Percentiles rank a stretch among this genome's conserved stretches.
phyloP scores from a whole-genome alignment of 2,888 invertebrate genomes.

The Ferrisia virgata region DNA sequence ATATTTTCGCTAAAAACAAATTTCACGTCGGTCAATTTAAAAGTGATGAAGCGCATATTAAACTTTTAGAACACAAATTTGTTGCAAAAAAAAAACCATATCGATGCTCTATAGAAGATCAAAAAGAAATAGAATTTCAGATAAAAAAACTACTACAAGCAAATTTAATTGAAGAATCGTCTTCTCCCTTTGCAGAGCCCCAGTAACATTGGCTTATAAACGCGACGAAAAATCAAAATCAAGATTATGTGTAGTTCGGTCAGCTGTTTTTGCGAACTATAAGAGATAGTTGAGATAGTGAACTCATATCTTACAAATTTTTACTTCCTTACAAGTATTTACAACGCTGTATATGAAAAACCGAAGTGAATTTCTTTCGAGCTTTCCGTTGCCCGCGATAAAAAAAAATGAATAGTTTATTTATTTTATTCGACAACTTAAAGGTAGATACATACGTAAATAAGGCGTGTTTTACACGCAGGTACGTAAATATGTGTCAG shows the following conservation, averaged over 20 bases:
- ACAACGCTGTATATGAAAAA: too few species aligned
- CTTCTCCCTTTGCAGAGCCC: not conserved
- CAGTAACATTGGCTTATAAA: not conserved
- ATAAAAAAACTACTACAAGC: not conserved
- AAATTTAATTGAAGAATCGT: not conserved
- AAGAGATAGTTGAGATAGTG: too few species aligned
- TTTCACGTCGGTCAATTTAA: constrained; percentile 18
- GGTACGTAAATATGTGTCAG: too few species aligned
- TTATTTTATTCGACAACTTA: too few species aligned
- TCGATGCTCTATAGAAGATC: not conserved
- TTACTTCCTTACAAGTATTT: too few species aligned
- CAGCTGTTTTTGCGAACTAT: constrained; percentile 37
- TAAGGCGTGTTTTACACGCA: too few species aligned
- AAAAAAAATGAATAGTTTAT: too few species aligned
- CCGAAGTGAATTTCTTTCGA: too few species aligned
- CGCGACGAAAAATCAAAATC: not conserved
- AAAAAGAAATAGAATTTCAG: not conserved
- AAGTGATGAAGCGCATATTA: not conserved
- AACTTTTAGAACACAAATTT: not conserved
- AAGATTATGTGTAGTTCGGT: constrained; percentile 33
- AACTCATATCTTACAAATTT: too few species aligned
- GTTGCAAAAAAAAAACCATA: not conserved
- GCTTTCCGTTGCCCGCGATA: too few species aligned
- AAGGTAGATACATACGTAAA: too few species aligned
- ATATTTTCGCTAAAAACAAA: constrained; percentile 25